Evolutionary conservation across 1,140 invertebrate genomes (phyloP).

Genomic region (Drosophila equinoxialis): DNA sequence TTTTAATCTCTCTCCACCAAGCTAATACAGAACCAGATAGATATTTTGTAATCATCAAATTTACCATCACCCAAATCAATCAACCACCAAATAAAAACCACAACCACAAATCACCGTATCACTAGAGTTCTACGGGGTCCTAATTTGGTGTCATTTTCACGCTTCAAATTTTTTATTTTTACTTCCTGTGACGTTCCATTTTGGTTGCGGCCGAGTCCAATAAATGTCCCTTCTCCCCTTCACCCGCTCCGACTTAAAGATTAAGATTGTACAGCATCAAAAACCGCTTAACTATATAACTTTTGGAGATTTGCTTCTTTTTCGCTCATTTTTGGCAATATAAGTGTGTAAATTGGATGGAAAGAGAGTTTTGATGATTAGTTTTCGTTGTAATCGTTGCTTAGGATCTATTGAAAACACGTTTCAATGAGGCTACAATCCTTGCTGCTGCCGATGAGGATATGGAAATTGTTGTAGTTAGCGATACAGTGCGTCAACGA

Average conservation of each 20-base stretch:
- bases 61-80: conserved; percentile 55
- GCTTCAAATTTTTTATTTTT: conserved; percentile 65
- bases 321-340: background rate
- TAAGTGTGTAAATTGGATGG: conserved; percentile 26
- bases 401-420: conserved; percentile 71
- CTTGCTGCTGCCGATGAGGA: conserved; percentile 54
- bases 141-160: conserved; percentile 81
- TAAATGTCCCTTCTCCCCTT: background rate
- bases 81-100: conserved; percentile 41
- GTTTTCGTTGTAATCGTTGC: conserved; percentile 34
- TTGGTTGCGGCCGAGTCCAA: conserved; percentile 65
- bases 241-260: background rate
- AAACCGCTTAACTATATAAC: conserved; percentile 29
- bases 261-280: conserved; percentile 1
- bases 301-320: conserved; percentile 9
- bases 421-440: conserved; percentile 59
- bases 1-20: conserved; percentile 55
- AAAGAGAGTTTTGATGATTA: conserved; percentile 23
- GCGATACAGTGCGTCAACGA: conserved; percentile 81
- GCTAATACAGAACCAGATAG: conserved; percentile 59
- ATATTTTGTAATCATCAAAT: conserved; percentile 42
- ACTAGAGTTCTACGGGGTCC: conserved; percentile 74
- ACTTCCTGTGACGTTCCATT: conserved; percentile 57
- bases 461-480: conserved; percentile 82
- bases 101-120: conserved; percentile 73